phyloP scores from a whole-genome alignment of 1,140 invertebrate genomes.

The Matsumurasca onukii region DNA sequence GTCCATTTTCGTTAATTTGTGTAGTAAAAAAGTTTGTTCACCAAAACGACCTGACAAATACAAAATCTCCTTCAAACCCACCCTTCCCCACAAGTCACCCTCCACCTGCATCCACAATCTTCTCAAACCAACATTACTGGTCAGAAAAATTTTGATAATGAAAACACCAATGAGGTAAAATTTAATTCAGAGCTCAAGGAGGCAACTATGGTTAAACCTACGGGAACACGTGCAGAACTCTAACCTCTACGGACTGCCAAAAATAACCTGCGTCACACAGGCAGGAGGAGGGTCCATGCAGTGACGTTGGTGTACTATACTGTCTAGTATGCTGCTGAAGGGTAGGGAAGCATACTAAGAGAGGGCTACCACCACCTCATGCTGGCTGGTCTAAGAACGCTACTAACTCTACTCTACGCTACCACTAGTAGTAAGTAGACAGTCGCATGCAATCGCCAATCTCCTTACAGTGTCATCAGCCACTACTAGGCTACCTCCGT shows the following conservation, averaged over 20 bases:
- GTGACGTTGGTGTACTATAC: not conserved
- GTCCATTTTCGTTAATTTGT: too few species aligned
- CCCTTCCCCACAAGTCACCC: not conserved
- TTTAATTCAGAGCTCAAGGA: slow-evolving; percentile 11
- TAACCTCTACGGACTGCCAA: slow-evolving; percentile 11
- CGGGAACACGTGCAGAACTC: slow-evolving; percentile 16
- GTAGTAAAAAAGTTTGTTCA: too few species aligned
- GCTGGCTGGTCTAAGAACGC: not conserved
- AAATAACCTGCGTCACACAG: slow-evolving; percentile 22
- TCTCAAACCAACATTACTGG: too few species aligned
- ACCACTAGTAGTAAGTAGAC: not conserved
- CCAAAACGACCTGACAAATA: too few species aligned
- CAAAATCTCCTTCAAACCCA: too few species aligned
- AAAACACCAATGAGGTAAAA: too few species aligned
- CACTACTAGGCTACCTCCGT: slow-evolving; percentile 3
- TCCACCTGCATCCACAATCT: not conserved
- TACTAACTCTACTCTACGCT: not conserved
- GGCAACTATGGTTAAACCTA: slow-evolving; percentile 17
- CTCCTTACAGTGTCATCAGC: slow-evolving; percentile 18
- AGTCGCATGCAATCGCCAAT: slow-evolving; percentile 9
- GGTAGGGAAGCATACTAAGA: not conserved
- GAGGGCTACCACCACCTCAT: slow-evolving; percentile 16
- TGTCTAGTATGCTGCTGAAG: not conserved
- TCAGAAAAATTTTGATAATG: too few species aligned
- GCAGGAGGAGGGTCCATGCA: not conserved